Conservation (phyloP, 2,888 invertebrate genomes). For the Cheilosia soror region DNA sequence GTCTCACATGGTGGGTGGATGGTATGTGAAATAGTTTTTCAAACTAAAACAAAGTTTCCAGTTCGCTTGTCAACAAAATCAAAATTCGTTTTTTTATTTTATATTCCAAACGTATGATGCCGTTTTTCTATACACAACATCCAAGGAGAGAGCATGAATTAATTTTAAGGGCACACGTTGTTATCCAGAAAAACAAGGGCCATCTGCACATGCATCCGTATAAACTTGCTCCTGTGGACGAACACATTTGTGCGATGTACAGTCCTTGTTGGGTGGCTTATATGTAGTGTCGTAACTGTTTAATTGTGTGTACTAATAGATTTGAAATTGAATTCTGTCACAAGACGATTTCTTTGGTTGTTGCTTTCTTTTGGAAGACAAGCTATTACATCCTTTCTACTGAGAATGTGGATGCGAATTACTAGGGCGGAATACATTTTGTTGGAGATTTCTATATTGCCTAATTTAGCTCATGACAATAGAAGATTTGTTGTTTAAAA, state of each 20-base stretch:
- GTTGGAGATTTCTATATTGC: too few relatives aligned
- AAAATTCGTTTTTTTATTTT: conserved; percentile 40
- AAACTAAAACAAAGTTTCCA: conserved; percentile 6
- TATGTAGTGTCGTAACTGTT: conserved; percentile 28
- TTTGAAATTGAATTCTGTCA: conserved; percentile 14
- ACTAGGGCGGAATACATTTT: too few relatives aligned
- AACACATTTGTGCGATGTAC: not conserved
- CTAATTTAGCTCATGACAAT: too few relatives aligned
- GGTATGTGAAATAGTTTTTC: not conserved
- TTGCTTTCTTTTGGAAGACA: not conserved
- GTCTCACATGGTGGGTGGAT: too few relatives aligned
- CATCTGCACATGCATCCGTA: conserved; percentile 5
- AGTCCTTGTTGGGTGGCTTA: conserved; percentile 1
- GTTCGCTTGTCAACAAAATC: conserved; percentile 34
- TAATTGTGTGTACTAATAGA: conserved; percentile 42
- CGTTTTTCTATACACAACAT: not conserved
- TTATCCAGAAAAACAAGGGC: not conserved
- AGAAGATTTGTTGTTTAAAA: too few relatives aligned
- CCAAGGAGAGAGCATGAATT: conserved; percentile 2
- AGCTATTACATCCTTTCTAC: too few relatives aligned
- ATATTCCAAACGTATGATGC: not conserved
- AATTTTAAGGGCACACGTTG: conserved; percentile 9
- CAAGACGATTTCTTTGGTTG: not conserved
- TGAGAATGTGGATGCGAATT: too few relatives aligned
- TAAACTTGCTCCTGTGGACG: not conserved